Evolutionary conservation across 2,888 invertebrate species (phyloP).

Genomic region (Salpingus planirostris): DNA sequence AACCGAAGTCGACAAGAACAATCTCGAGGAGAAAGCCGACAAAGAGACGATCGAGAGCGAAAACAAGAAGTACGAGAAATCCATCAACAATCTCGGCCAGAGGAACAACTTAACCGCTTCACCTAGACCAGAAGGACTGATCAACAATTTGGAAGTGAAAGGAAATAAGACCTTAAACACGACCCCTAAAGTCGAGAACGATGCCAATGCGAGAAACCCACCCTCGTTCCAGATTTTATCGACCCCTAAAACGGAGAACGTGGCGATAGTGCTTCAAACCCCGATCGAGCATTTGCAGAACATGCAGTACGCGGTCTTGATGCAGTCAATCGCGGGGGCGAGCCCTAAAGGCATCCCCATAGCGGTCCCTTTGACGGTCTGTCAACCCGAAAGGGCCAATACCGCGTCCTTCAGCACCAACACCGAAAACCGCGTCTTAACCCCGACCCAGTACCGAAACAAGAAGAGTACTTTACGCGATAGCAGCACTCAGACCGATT

Average conservation of each 20-base stretch:
- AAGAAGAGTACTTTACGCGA: slow-evolving; percentile 48
- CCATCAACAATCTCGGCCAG: no score
- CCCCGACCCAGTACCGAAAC: slow-evolving; percentile 47
- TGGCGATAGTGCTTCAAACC: slow-evolving; percentile 39
- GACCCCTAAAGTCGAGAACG: slow-evolving; percentile 9
- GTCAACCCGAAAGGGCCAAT: no score
- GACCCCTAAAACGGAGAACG: slow-evolving; percentile 28
- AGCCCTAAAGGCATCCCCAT: slow-evolving; percentile 32
- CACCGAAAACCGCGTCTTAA: slow-evolving; percentile 47
- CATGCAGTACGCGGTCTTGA: slow-evolving; percentile 52
- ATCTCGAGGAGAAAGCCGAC: slow-evolving; percentile 38
- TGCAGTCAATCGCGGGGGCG: slow-evolving; percentile 41
- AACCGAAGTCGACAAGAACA: slow-evolving; percentile 21
- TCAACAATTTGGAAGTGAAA: not conserved
- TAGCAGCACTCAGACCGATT: slow-evolving; percentile 63
- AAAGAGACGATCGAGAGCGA: slow-evolving; percentile 24
- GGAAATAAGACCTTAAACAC: not conserved
- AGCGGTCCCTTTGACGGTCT: no score
- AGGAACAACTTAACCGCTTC: slow-evolving; percentile 6
- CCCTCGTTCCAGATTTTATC: slow-evolving; percentile 9
- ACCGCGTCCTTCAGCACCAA: slow-evolving; percentile 24
- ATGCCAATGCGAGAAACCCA: slow-evolving; percentile 5
- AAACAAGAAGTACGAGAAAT: slow-evolving; percentile 15
- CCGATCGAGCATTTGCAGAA: slow-evolving; percentile 42
- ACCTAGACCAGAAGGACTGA: slow-evolving; percentile 7